A percentile compares a stretch with the other conserved stretches of the same genome.
These are phyloP conservation scores for Gadus chalcogrammus DNA, from an alignment of 2,113 vertebrate species.

Conservation along the genomic window DNA sequence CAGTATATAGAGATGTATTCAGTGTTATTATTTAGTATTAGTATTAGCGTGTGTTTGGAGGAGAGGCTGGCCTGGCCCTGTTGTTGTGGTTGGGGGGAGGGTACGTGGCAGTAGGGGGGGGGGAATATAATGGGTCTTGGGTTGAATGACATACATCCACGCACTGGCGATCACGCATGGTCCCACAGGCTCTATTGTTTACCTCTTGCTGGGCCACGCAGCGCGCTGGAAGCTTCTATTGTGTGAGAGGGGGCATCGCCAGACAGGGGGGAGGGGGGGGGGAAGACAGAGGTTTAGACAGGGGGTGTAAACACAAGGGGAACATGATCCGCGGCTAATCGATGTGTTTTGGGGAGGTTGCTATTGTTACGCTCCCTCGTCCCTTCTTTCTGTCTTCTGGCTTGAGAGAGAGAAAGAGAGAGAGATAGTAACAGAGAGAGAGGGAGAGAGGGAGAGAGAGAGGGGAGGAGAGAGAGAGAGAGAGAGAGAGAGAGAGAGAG, in stretches of 20 bases:
- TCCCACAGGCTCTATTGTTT: constrained; percentile 60
- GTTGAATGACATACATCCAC: constrained; percentile 24
- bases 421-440: too few species aligned
- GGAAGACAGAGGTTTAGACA: background rate
- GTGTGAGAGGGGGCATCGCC: constrained; percentile 46
- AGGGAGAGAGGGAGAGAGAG: background rate
- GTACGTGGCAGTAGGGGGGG: constrained; percentile 3
- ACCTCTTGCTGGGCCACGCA: constrained; percentile 53
- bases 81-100: background rate
- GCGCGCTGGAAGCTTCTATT: constrained; percentile 59
- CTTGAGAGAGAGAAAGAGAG: too few species aligned
- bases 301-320: too few species aligned
- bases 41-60: background rate
- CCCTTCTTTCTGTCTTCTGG: too few species aligned
- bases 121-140: constrained; percentile 19
- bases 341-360: too few species aligned
- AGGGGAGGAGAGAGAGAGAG: constrained; percentile 2
- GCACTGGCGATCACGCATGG: background rate
- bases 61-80: background rate
- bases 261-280: constrained; percentile 14
- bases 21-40: background rate
- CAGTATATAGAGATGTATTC: background rate
- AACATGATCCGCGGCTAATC: too few species aligned
- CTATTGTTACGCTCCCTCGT: too few species aligned
- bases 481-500: too few species aligned